Evolutionary conservation across 2,888 invertebrate genomes (phyloP), one percentile per base, ranked within the genome.

Genomic region (Lasioglossum malachurum): DNA sequence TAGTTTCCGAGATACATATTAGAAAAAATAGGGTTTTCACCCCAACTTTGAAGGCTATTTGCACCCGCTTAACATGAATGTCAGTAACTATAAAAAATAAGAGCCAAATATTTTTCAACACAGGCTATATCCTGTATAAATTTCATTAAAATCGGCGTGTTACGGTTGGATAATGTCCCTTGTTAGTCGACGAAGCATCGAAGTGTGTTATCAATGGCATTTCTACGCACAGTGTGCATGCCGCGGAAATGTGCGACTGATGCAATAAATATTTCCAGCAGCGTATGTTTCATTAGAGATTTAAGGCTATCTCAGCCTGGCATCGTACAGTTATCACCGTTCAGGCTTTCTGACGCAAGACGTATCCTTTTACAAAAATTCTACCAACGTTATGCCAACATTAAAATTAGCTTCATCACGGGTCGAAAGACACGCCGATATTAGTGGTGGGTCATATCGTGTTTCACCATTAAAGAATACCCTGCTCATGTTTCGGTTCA

Each of bases 291-390:
- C n/a, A n/a, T 57, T 57, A 57, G n/a, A 57, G 10, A 57, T 57
- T n/a, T 57, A 12, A 57, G n/a, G 57, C n/a, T n/a, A 57, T 57
- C 57, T 57, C 57, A 57, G 57, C 57, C 57, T 12, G 57, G n/a
- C 57, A n/a, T 57, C 57, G 57, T 57, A 57, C 53, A n/a, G 57
- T n/a, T 57, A 57, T 57, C 57, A 57, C n/a, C n/a, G 57, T 57
- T 12, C n/a, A 57, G 57, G 4, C 57, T n/a, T 57, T 57, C 57
- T 57, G n/a, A 57, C 57, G 57, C 57, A n/a, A 57, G 10, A 10
- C 57, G 57, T 57, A n/a, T 57, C 57, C n/a, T 57, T 57, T 57
- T 57, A n/a, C n/a, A 57, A 57, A 57, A 57, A 57, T n/a, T 57
- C n/a, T n/a, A n/a, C 2, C 57, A n/a, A 57, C 57, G 4, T 57